Base-by-base conservation (phyloP, 2,888 invertebrate genomes). In the Microchrysa polita region DNA sequence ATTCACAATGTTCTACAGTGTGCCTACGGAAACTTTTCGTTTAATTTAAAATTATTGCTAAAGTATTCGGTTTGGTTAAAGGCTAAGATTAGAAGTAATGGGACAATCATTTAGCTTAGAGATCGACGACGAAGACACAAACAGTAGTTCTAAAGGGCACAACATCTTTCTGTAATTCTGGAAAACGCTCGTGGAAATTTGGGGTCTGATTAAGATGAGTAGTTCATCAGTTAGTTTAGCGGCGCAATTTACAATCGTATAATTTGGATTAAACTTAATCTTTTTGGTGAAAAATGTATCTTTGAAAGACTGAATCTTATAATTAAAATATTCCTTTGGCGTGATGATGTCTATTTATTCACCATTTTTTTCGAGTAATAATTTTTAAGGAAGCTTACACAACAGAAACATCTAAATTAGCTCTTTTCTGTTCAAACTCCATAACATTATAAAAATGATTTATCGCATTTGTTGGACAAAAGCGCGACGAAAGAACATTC, bases 31-130 rank as follows among this genome's bases (percentile, higher is more conserved):
- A 69, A 57, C 69, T 69, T n/a, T 69, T 55, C 57, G 57, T 69
- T 69, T 69, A 69, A 69, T 69, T 69, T 69, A 57, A 69, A 69
- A 69, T 57, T 69, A 69, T 69, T 69, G 57, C 69, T 23, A 9
- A 57, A 40, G 55, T 57, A 69, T 40, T 55, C 69, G 40, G 23
- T 55, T 55, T 10, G 42, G 55, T 57, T 57, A 55, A 69, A 57
- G 16, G n/a, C n/a, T 52, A 42, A n/a, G 69, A 69, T 69, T 69
- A 69, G 69, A 34, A 69, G 57, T 55, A 55, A 69, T 69, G 69
- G 20, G 2, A 57, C 27, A 12, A 40, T 65, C 48, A 22, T 65
- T 48, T 65, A 18, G 16, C 44, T 7, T 7, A 34, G 27, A 34
- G 27, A 34, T 34, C 27, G 27, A 34, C n/a, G 23, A 18, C n/a